phyloP scores from a whole-genome alignment of 2,113 vertebrate species.

The Hucho hucho region DNA sequence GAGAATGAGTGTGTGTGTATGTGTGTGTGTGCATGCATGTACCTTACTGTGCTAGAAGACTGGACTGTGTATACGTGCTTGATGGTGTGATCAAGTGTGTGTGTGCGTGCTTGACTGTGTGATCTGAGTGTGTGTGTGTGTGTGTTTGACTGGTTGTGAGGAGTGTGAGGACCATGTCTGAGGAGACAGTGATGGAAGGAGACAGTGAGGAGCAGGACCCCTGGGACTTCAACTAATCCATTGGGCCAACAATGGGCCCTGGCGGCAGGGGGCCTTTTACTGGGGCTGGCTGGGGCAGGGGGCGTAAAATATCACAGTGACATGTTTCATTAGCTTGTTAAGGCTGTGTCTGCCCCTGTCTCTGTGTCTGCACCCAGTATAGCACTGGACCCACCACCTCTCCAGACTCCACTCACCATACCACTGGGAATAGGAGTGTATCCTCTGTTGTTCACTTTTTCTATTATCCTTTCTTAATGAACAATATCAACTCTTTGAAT shows the following conservation, averaged over 20 bases:
- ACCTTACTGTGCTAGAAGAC: too few relatives aligned
- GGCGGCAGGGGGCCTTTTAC: conserved; percentile 19
- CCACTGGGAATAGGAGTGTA: too few relatives aligned
- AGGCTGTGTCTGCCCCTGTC: conserved; percentile 14
- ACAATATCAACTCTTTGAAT: too few relatives aligned
- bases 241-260: conserved; percentile 55
- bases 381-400: background rate
- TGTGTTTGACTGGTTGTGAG: conserved; percentile 5
- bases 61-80: too few relatives aligned
- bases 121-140: too few relatives aligned
- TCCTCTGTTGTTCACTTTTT: too few relatives aligned
- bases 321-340: conserved; percentile 59
- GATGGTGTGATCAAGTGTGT: too few relatives aligned
- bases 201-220: conserved; percentile 49
- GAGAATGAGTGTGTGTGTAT: conserved; percentile 2
- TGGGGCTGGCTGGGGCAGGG: conserved; percentile 25
- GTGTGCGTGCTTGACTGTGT: too few relatives aligned
- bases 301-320: conserved; percentile 56
- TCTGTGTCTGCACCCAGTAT: background rate
- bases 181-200: conserved; percentile 44
- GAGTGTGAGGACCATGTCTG: background rate
- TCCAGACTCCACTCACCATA: background rate
- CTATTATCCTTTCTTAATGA: too few relatives aligned
- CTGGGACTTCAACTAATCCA: conserved; percentile 58
- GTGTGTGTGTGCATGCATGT: background rate